Percentiles rank a stretch among this genome's conserved stretches.
phyloP scores from a whole-genome alignment of 1,140 invertebrate species.

The Campodea augens region DNA sequence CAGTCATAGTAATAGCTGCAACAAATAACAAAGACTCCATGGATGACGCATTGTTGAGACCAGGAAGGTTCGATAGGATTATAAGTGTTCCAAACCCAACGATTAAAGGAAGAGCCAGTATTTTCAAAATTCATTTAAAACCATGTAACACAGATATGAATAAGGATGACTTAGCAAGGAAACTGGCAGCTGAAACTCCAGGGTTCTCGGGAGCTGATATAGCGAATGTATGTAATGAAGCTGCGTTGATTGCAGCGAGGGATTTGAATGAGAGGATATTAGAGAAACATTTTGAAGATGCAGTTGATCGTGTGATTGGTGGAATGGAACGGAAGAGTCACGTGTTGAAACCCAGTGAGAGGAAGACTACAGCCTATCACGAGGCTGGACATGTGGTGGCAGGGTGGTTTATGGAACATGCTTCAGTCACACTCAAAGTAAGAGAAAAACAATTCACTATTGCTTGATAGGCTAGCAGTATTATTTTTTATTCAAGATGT shows the following conservation, averaged over 20 bases:
- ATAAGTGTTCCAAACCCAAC: background rate
- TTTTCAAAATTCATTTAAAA: background rate
- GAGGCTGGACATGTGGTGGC: too few relatives aligned
- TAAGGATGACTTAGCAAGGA: background rate
- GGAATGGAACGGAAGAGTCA: background rate
- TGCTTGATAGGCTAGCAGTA: too few relatives aligned
- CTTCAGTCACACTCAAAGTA: too few relatives aligned
- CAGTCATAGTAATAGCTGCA: too few relatives aligned
- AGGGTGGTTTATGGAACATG: too few relatives aligned
- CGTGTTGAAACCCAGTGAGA: background rate
- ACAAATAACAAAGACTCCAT: too few relatives aligned
- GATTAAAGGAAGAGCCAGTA: background rate
- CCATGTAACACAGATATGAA: background rate
- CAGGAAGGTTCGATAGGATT: background rate
- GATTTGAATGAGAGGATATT: too few relatives aligned
- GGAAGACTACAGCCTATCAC: too few relatives aligned
- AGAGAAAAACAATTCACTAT: too few relatives aligned
- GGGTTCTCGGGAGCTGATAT: background rate
- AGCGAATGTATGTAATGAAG: background rate
- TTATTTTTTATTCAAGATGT: too few relatives aligned
- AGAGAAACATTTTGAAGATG: too few relatives aligned
- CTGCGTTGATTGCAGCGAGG: background rate
- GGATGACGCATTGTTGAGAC: too few relatives aligned
- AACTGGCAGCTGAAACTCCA: background rate
- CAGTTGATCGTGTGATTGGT: background rate